Conservation (phyloP, 2,888 invertebrate species). For the Epirrita christyi region DNA sequence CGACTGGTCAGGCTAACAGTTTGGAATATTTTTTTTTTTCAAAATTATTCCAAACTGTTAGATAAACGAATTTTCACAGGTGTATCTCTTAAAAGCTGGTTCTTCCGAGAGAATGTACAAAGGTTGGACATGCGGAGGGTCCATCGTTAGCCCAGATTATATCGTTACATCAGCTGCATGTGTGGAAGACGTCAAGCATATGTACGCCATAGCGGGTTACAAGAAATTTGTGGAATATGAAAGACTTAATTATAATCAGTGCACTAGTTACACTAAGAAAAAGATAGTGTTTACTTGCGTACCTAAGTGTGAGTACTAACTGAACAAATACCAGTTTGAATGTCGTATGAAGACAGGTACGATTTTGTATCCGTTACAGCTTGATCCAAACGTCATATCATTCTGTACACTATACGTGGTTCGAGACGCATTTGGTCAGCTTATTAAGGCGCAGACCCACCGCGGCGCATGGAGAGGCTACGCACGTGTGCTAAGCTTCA, state of each 20-base stretch:
- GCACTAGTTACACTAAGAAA: slow-evolving; percentile 50
- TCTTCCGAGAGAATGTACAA: slow-evolving; percentile 37
- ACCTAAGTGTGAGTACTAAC: slow-evolving; percentile 52
- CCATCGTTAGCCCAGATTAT: slow-evolving; percentile 39
- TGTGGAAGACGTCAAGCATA: slow-evolving; percentile 45
- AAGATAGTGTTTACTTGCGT: slow-evolving; percentile 53
- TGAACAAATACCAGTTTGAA: too few relatives aligned
- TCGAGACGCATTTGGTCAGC: too few relatives aligned
- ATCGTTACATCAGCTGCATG: slow-evolving; percentile 55
- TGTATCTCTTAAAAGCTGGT: slow-evolving; percentile 25
- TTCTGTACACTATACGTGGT: too few relatives aligned
- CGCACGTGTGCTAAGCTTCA: too few relatives aligned
- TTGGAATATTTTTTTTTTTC: too few relatives aligned
- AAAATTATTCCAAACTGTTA: too few relatives aligned
- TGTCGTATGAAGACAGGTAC: too few relatives aligned
- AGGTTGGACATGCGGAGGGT: slow-evolving; percentile 54
- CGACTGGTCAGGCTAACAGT: too few relatives aligned
- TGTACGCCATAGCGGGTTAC: slow-evolving; percentile 54
- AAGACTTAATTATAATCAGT: slow-evolving; percentile 42
- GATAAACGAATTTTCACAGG: slow-evolving; percentile 7
- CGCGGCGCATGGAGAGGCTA: too few relatives aligned
- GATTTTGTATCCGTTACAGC: too few relatives aligned
- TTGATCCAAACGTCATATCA: too few relatives aligned
- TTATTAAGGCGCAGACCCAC: too few relatives aligned
- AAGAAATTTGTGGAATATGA: slow-evolving; percentile 44